Evolutionary conservation across 2,113 vertebrate genomes (phyloP), one percentile per base, ranked within the genome.

Genomic region (Leptosomus discolor): DNA sequence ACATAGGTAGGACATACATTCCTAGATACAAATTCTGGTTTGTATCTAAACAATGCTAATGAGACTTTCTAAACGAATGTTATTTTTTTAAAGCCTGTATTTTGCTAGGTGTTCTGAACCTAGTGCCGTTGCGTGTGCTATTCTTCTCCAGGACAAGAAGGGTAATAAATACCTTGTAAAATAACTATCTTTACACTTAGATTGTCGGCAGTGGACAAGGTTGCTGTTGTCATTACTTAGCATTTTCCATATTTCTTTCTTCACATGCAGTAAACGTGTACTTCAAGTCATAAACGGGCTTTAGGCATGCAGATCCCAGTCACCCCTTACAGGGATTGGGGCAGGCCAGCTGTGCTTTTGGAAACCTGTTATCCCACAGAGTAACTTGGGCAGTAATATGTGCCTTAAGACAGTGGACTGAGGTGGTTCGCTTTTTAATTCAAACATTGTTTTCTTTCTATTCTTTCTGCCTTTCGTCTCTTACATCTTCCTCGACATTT

Each of bases 251-350:
- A 20, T 53, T 70, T 82, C 18, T 68, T 69, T 58, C 8, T 76
- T 65, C 43, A 29, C 5, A 0, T 41, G n/a, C 5, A 5, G 8
- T 50, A 82, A 64, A 43, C 14, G 1, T 1, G 9, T 36, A 23
- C 6, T 58, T 87, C 23, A 56, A 7, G 34, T 15, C 11, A 4
- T n/a, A 57, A 26, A 23, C 2, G 12, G 11, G 19, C 18, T 27
- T 58, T 13, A 41, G 18, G 27, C 23, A 2, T 5, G 12, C 34
- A 24, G 13, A 4, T 64, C 16, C 45, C 2, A 0, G 8, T 80
- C 16, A 18, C 26, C 1, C 1, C n/a, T 83, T 45, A 6, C 45
- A 12, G 43, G 32, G 7, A 34, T 32, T n/a, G n/a, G 48, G 39
- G 27, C 27, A 61, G 23, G 53, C 34, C 29, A 34, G 22, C 37